These are phyloP conservation scores for Gari tellinella DNA, from an alignment of 2,888 invertebrate genomes.

Conservation along the genomic window DNA sequence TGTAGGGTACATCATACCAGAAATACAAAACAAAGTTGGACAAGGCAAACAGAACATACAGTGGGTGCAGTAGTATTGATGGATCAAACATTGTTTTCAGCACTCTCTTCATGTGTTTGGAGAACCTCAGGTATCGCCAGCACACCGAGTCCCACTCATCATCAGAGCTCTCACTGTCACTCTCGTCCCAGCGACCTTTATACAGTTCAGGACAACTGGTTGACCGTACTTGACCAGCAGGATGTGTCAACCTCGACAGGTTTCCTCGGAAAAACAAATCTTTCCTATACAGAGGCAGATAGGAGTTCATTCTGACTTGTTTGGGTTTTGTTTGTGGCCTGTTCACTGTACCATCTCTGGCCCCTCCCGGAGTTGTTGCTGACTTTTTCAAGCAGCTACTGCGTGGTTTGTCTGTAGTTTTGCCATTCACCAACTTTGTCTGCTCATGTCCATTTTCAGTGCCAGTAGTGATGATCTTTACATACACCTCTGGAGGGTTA, in stretches of 20 bases:
- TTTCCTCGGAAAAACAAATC: conserved; percentile 83
- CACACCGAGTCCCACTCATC: conserved; percentile 57
- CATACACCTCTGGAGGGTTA: neutral
- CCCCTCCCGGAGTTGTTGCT: neutral
- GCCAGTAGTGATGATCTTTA: conserved; percentile 17
- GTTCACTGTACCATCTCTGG: neutral
- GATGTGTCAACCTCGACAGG: conserved; percentile 60
- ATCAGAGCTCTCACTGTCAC: conserved; percentile 62
- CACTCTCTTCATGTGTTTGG: conserved; percentile 71
- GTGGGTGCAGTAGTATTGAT: conserved; percentile 73
- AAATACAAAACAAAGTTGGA: conserved; percentile 92
- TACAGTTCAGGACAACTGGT: conserved; percentile 95
- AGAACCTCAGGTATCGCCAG: conserved; percentile 57
- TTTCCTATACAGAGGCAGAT: conserved; percentile 78
- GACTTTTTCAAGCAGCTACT: conserved; percentile 57
- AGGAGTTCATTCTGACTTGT: conserved; percentile 50
- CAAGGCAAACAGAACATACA: conserved; percentile 87
- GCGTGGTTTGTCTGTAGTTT: conserved; percentile 15
- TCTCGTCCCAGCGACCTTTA: conserved; percentile 57
- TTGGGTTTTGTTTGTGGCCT: conserved; percentile 40
- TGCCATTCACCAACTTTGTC: conserved; percentile 8
- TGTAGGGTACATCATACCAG: conserved; percentile 96
- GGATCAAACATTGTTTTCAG: conserved; percentile 79
- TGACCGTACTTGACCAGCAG: conserved; percentile 85
- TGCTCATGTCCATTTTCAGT: conserved; percentile 21